Percentiles rank a stretch among this genome's conserved stretches.
These are phyloP conservation scores for Drosophila teissieri DNA, from an alignment of 1,140 invertebrate species.

Conservation along the genomic window DNA sequence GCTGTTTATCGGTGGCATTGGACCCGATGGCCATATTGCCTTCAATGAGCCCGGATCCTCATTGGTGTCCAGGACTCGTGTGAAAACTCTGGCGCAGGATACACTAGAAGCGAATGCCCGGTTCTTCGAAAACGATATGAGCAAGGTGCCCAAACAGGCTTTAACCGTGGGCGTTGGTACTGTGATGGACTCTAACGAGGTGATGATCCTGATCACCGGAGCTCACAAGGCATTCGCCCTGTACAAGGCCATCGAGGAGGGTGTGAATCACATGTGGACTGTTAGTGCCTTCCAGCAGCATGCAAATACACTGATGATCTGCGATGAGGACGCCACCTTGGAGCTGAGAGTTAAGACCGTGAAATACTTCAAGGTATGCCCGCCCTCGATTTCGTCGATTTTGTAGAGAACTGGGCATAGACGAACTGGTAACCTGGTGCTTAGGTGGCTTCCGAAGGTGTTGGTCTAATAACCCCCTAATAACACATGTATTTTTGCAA, in stretches of 20 bases:
- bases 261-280: slow-evolving; percentile 99
- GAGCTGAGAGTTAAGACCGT: slow-evolving; percentile 99
- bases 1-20: slow-evolving; percentile 95
- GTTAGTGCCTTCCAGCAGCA: slow-evolving; percentile 99
- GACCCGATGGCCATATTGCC: slow-evolving; percentile 97
- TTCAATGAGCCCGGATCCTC: slow-evolving; percentile 99
- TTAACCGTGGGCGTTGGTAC: slow-evolving; percentile 99
- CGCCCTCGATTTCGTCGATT: slow-evolving; percentile 14
- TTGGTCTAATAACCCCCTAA: slow-evolving; percentile 8
- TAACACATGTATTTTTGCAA: not conserved
- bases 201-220: slow-evolving; percentile 99
- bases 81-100: slow-evolving; percentile 98
- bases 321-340: slow-evolving; percentile 98
- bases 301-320: slow-evolving; percentile 95
- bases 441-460: slow-evolving; percentile 23
- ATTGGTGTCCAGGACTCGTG: slow-evolving; percentile 95
- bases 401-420: slow-evolving; percentile 5
- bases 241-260: slow-evolving; percentile 96
- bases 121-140: slow-evolving; percentile 98
- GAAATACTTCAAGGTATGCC: slow-evolving; percentile 98
- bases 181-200: slow-evolving; percentile 99
- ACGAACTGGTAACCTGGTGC: slow-evolving; percentile 2
- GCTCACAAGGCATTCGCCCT: slow-evolving; percentile 98
- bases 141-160: slow-evolving; percentile 96
- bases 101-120: slow-evolving; percentile 98